Base-by-base conservation (phyloP, 1,140 invertebrate species). In the Diprion similis region DNA sequence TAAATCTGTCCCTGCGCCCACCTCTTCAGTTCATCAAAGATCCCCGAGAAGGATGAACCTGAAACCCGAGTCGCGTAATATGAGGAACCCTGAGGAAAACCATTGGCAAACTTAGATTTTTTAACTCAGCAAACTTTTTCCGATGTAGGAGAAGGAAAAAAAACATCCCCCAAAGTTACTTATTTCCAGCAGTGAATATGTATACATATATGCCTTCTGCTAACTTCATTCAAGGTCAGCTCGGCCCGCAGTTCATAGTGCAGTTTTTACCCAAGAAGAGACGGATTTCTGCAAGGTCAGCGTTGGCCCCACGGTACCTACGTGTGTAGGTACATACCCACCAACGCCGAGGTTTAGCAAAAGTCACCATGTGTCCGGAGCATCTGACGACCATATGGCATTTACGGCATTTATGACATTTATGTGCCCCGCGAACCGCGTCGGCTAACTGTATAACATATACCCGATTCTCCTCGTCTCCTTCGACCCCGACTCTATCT, bases 381-480 rank as follows among this genome's bases (percentile, higher is more conserved):
- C 51, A 59, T 59, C 51, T 59, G 51, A 59, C 51, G 51, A 59
- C 51, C 51, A 59, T 59, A 59, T 59, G 51, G 51, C 51, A 59
- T 59, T 59, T 59, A 59, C 51, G 51, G 51, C 51, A 59, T 59
- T 59, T 37, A 37, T 37, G 24, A 37, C 24, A 37, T 37, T 37
- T 59, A 59, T 59, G 51, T 59, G 51, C n/a, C 51, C 51, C 51
- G 51, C n/a, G 51, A 9, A 59, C 51, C 9, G 51, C 24, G 24
- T 59, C 11, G 11, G 51, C 3, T 15, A 59, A 9, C 6, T 37
- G 24, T 37, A 37, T n/a, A n/a, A n/a, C 24, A 37, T 37, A 37
- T 37, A 6, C 24, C 24, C 24, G 24, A 37, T 37, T 37, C 24
- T 6, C 24, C 24, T 37, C 24, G 24, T 6, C 24, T 37, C 24